These are phyloP conservation scores for Perdita meconis DNA, from an alignment of 2,888 invertebrate species.

Conservation along the genomic window DNA sequence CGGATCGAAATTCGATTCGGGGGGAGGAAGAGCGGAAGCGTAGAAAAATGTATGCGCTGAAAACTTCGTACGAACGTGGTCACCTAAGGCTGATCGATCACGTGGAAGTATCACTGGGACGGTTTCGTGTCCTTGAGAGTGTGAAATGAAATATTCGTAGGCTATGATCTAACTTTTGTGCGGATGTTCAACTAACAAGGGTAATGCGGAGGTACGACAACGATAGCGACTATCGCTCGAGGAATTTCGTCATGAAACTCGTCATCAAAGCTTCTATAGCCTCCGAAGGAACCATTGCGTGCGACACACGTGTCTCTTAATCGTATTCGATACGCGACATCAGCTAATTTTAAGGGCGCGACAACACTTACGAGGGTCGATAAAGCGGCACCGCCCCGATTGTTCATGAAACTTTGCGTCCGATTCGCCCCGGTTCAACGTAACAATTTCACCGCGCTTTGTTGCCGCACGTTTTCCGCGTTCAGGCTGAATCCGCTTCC, in stretches of 20 bases:
- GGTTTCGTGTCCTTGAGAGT: constrained; percentile 68
- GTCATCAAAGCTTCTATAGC: constrained; percentile 41
- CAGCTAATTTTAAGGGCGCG: not conserved
- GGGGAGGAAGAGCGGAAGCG: constrained; percentile 11
- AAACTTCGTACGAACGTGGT: constrained; percentile 19
- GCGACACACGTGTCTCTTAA: constrained; percentile 29
- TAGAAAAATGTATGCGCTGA: constrained; percentile 18
- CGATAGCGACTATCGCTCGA: constrained; percentile 6
- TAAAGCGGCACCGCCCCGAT: no score
- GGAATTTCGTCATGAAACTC: constrained; percentile 40
- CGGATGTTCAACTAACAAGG: constrained; percentile 55
- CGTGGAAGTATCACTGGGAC: constrained; percentile 64
- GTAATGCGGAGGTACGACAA: constrained; percentile 25
- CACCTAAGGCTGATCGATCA: constrained; percentile 67
- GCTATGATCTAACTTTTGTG: constrained; percentile 55
- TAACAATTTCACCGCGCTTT: no score
- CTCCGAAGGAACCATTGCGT: constrained; percentile 24
- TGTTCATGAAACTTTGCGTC: not conserved
- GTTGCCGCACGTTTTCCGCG: no score
- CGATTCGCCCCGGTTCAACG: no score
- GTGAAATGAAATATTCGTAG: constrained; percentile 74
- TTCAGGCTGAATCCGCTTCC: no score
- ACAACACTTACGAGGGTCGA: no score
- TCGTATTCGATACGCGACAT: constrained; percentile 2
- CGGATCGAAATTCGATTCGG: constrained; percentile 8